Conservation (phyloP, 2,113 vertebrate species). For the Apus apus region DNA sequence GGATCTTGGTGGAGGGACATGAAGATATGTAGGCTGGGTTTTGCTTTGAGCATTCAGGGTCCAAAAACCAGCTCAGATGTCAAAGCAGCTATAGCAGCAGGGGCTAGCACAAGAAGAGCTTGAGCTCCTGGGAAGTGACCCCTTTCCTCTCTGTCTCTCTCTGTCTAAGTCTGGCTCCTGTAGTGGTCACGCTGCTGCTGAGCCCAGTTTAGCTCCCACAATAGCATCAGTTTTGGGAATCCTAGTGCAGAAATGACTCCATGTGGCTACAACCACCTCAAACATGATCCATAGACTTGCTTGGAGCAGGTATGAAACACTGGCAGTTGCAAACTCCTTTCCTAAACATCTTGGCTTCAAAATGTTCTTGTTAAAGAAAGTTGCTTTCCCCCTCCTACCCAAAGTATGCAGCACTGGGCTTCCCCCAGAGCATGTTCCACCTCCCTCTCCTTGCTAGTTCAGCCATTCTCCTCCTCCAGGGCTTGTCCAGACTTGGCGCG, state of each 20-base stretch:
- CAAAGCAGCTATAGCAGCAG: not conserved
- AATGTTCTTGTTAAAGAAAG: not conserved
- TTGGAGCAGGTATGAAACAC: not conserved
- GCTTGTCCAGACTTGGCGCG: slow-evolving; percentile 22
- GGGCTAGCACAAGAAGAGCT: not conserved
- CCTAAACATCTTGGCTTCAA: not conserved
- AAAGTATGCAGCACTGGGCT: not conserved
- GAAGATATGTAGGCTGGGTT: not conserved
- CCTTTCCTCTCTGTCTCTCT: not conserved
- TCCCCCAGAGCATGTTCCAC: not conserved
- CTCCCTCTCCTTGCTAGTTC: not conserved
- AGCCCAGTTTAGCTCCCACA: not conserved
- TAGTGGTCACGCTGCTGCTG: not conserved
- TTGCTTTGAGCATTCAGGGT: not conserved
- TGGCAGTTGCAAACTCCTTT: not conserved
- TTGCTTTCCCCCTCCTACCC: not conserved
- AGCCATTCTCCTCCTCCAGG: not conserved
- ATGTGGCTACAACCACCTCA: not conserved
- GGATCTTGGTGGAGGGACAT: not conserved
- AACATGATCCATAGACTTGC: not conserved
- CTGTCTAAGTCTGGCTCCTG: not conserved
- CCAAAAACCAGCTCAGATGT: not conserved
- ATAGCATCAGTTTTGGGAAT: not conserved
- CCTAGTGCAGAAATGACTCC: not conserved
- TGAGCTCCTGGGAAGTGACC: not conserved